Percentiles rank a stretch among this genome's conserved stretches.
Evolutionary conservation across 2,797 vertebrate species (phyloP).

Genomic region (Schizopygopsis malacanthus): DNA sequence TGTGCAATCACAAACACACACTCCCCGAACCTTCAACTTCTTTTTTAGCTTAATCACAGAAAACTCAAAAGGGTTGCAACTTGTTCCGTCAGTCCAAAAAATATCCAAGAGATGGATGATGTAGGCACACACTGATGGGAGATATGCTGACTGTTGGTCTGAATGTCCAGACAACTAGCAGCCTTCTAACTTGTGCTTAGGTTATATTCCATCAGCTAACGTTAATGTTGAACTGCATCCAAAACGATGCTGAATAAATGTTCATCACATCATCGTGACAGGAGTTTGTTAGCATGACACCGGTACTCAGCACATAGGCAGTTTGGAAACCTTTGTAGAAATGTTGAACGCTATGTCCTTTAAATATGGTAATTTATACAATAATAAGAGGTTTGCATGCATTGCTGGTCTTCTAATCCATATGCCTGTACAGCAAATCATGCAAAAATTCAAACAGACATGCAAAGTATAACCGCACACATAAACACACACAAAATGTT

Average conservation of each 20-base stretch:
- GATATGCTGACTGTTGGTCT: slow-evolving; percentile 42
- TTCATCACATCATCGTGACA: slow-evolving; percentile 13
- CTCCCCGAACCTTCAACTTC: background rate
- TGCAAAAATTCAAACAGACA: slow-evolving; percentile 5
- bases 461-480: background rate
- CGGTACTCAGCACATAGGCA: background rate
- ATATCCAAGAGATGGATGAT: slow-evolving; percentile 24
- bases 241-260: slow-evolving; percentile 1
- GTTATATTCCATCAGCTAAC: slow-evolving; percentile 2
- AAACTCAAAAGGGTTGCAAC: background rate
- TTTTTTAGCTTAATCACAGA: background rate
- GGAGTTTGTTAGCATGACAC: background rate
- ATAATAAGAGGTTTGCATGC: slow-evolving; percentile 5
- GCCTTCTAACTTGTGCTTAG: slow-evolving; percentile 18
- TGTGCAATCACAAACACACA: background rate
- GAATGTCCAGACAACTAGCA: slow-evolving; percentile 17
- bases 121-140: background rate
- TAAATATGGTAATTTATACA: slow-evolving; percentile 15
- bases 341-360: background rate
- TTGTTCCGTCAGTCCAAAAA: background rate
- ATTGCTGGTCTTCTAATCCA: slow-evolving; percentile 16
- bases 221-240: slow-evolving; percentile 9
- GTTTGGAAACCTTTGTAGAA: background rate
- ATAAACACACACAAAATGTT: background rate
- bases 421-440: background rate